Evolutionary conservation across 2,888 invertebrate species (phyloP), one percentile per base, ranked within the genome.

Genomic region (Dolomedes plantarius): DNA sequence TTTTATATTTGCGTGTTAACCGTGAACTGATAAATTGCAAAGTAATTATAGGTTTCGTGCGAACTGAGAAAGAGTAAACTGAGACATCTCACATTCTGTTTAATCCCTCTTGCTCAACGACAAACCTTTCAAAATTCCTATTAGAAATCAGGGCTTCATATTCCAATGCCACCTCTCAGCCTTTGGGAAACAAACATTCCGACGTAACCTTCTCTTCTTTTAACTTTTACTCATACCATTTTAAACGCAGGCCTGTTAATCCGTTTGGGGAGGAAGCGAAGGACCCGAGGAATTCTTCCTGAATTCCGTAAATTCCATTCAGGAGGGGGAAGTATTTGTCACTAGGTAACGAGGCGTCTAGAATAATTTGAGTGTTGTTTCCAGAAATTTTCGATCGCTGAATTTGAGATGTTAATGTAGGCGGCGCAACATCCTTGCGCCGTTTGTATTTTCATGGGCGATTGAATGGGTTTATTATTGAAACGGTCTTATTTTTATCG

Each of bases 271-370:
- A 56, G 28, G 73, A 50, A 73, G 28, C 28, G 46, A 65, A 56
- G 50, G 46, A 27, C 73, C 28, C 71, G 46, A 71, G 77, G 41
- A 73, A 68, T 77, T 73, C 72, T 67, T 72, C 29, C 28, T 28
- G 65, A 67, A 83, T 83, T 83, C 71, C 67, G 29, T 32, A 71
- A 75, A 83, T 83, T 77, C 83, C 56, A 11, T 62, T 67, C 28
- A 27, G 28, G 11, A 27, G 27, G 27, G 50, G 19, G 32, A 72
- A 71, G 65, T 72, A 83, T 83, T 83, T 77, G 69, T 83, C 72
- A 73, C 77, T 67, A 16, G 41, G 39, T 77, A 83, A 77, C 56
- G 83, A 83, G 83, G n/a, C 28, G 71, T 77, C 72, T 67, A 72
- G 77, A 82, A 77, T 76, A 77, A 67, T 77, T 67, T 77, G 46